Evolutionary conservation across 2,888 invertebrate genomes (phyloP).

Genomic region (Euplexia lucipara): DNA sequence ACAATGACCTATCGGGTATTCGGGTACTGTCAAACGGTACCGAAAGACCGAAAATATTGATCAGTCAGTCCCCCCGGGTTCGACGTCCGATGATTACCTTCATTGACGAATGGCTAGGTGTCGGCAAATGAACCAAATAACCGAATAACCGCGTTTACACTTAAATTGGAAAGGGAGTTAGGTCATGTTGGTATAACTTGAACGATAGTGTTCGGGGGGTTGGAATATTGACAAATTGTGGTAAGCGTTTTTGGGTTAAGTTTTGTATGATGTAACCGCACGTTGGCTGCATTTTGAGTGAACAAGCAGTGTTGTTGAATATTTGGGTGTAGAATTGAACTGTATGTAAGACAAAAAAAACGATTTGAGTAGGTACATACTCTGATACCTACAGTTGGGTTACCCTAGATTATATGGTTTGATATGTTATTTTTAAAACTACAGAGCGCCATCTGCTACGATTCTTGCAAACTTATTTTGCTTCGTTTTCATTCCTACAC

Average conservation of each 20-base stretch:
- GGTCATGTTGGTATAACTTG: slow-evolving; percentile 50
- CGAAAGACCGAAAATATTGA: slow-evolving; percentile 80
- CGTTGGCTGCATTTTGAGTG: background rate
- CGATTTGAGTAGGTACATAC: too few relatives aligned
- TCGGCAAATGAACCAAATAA: slow-evolving; percentile 60
- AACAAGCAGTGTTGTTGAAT: background rate
- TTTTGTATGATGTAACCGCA: background rate
- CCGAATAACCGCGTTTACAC: slow-evolving; percentile 51
- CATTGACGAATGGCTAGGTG: slow-evolving; percentile 71
- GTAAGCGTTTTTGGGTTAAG: slow-evolving; percentile 13
- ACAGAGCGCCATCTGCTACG: too few relatives aligned
- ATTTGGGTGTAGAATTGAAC: background rate
- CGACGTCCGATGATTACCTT: slow-evolving; percentile 78
- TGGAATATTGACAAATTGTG: slow-evolving; percentile 30
- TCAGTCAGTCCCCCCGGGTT: slow-evolving; percentile 70
- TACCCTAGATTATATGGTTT: too few relatives aligned
- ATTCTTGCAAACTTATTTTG: too few relatives aligned
- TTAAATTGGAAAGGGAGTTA: slow-evolving; percentile 51
- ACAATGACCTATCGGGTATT: slow-evolving; percentile 66
- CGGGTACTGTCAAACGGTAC: slow-evolving; percentile 74
- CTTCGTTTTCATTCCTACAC: too few relatives aligned
- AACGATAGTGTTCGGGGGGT: slow-evolving; percentile 20
- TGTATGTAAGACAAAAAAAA: background rate
- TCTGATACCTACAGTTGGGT: too few relatives aligned
- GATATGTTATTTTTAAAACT: too few relatives aligned